Percentiles rank a stretch among this genome's conserved stretches.
These are phyloP conservation scores for Drosophila ficusphila DNA, from an alignment of 1,140 invertebrate species.

Conservation along the genomic window DNA sequence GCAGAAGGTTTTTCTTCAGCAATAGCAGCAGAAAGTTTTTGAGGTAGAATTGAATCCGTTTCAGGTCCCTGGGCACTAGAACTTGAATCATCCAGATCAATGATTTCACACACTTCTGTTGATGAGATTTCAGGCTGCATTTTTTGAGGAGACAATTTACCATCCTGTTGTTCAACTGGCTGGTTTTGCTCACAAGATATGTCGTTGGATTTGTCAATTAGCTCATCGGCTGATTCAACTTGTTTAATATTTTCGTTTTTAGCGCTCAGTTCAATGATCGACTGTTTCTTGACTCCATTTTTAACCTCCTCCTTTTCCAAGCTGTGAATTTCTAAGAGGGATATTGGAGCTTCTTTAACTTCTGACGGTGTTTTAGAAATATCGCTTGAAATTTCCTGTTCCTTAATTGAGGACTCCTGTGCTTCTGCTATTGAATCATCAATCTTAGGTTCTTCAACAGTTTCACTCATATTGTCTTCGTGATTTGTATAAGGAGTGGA, in stretches of 20 bases:
- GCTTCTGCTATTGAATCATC: background rate
- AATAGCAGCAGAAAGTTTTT: too few relatives aligned
- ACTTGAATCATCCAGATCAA: conserved; percentile 2
- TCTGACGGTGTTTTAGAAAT: background rate
- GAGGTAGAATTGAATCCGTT: too few relatives aligned
- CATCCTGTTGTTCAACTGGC: too few relatives aligned
- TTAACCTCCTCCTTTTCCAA: background rate
- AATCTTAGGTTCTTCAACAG: background rate
- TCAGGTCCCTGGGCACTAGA: background rate
- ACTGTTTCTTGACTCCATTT: background rate
- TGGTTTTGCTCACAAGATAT: background rate
- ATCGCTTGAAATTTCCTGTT: background rate
- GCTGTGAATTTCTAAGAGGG: background rate
- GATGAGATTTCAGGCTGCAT: too few relatives aligned
- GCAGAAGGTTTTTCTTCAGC: too few relatives aligned
- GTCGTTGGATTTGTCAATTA: background rate
- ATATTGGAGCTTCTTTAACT: background rate
- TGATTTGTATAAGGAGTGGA: background rate
- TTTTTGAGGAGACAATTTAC: too few relatives aligned
- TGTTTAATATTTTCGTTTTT: background rate
- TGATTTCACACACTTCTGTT: background rate
- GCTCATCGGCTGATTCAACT: background rate
- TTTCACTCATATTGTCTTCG: background rate
- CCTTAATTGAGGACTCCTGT: background rate
- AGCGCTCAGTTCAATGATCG: background rate